phyloP scores from a whole-genome alignment of 2,113 vertebrate genomes.

The Heptranchias perlo region DNA sequence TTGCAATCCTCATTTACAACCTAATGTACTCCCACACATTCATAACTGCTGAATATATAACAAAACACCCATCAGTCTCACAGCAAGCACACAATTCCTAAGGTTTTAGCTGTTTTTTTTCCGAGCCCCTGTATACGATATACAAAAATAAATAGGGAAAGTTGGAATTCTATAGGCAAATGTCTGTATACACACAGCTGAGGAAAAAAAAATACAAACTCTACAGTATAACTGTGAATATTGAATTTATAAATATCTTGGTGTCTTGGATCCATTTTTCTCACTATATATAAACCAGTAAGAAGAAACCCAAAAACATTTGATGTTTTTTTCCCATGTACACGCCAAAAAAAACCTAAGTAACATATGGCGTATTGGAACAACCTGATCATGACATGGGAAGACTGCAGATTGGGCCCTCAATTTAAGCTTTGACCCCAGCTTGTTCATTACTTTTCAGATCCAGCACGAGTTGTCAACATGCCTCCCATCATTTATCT shows the following conservation, averaged over 20 bases:
- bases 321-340: not conserved
- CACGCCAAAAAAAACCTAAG: not conserved
- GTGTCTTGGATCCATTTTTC: too few relatives aligned
- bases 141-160: not conserved
- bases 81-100: not conserved
- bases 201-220: not conserved
- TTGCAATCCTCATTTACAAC: not conserved
- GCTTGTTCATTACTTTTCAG: conserved; percentile 50
- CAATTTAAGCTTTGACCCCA: not conserved
- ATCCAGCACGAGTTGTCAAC: conserved; percentile 94
- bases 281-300: not conserved
- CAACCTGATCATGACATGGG: not conserved
- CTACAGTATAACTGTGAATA: not conserved
- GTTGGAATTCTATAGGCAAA: not conserved
- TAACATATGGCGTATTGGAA: not conserved
- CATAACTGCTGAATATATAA: not conserved
- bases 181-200: not conserved
- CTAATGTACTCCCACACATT: not conserved
- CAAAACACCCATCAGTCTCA: not conserved
- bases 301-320: not conserved
- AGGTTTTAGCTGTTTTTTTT: not conserved
- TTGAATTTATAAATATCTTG: not conserved
- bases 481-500: conserved; percentile 96
- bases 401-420: not conserved
- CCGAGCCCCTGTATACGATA: not conserved